phyloP scores from a whole-genome alignment of 2,797 vertebrate species.

The Sardinella longiceps region DNA sequence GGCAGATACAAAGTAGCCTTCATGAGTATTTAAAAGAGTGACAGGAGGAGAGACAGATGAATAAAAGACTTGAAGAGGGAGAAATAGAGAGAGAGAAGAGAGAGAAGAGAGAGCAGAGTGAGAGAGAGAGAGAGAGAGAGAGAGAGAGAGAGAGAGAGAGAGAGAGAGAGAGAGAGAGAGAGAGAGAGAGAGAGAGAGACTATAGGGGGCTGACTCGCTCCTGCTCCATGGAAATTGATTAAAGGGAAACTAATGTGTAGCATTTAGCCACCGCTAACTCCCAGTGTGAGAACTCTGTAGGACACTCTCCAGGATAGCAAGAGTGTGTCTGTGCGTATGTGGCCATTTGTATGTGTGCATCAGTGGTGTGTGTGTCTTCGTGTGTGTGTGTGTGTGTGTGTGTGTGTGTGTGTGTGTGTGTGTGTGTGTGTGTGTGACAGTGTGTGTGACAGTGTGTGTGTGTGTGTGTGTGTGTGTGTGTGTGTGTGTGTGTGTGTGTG shows the following conservation, averaged over 20 bases:
- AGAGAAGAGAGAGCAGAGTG: not conserved
- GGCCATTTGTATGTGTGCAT: not conserved
- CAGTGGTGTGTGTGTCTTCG: not conserved
- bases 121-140: not conserved
- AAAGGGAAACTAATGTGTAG: not conserved
- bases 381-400: not conserved
- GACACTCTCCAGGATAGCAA: not conserved
- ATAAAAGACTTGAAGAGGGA: not conserved
- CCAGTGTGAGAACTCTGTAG: conserved; percentile 2
- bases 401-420: not conserved
- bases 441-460: not conserved
- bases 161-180: not conserved
- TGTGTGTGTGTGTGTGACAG: no score
- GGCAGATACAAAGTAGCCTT: no score
- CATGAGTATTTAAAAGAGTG: not conserved
- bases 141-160: not conserved
- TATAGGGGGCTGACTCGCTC: conserved; percentile 2
- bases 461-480: conserved; percentile 6
- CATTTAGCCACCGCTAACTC: not conserved
- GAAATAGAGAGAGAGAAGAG: not conserved
- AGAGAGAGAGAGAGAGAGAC: not conserved
- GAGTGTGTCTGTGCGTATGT: not conserved
- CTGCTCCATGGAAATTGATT: conserved; percentile 12
- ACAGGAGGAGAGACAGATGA: not conserved
- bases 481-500: not conserved